Evolutionary conservation across 2,797 vertebrate species (phyloP), one percentile per base, ranked within the genome.

Genomic region (Furcifer pardalis): DNA sequence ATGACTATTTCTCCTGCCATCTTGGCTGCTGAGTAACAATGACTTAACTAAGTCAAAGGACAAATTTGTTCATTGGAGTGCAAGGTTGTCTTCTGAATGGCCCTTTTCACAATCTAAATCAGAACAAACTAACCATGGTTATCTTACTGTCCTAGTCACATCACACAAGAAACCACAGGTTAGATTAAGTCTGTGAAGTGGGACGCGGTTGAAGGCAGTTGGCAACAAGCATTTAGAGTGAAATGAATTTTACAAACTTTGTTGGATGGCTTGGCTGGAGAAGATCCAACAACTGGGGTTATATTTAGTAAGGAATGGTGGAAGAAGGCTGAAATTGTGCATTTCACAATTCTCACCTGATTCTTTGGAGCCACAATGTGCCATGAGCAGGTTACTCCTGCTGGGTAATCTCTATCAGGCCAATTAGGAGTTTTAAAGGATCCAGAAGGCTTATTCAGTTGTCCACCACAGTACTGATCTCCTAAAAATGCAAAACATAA

Each of bases 381-480:
- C 99, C 99, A 99, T 77, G 97, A 97, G 79, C 99, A 99, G 79
- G 97, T 97, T 89, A 99, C 98, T 40, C 99, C 99, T 0, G 97
- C 97, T 3, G 99, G 99, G 85, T 99, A 99, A 93, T 99, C 98
- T 86, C 97, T 96, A 78, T 99, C 98, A 0, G 98, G 98, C 99
- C 99, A 99, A 95, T 99, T 99, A 68, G 98, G 99, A 0, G 99
- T 99, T 93, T 98, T 97, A 90, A 99, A 99, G 80, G 96, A 96
- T 63, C 99, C 99, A 0, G 96, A 93, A 0, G 98, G 96, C 91
- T 97, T 98, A 86, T 98, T 96, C 92, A 99, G 91, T 65, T 96
- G 96, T 62, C 99, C 99, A 62, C 99, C 99, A 86, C 99, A 99
- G 94, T 99, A 99, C 91, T 97, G 98, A 42, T 99, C 98, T 40